Evolutionary conservation across 2,113 vertebrate species (phyloP).

Genomic region (Chaetodon auriga): DNA sequence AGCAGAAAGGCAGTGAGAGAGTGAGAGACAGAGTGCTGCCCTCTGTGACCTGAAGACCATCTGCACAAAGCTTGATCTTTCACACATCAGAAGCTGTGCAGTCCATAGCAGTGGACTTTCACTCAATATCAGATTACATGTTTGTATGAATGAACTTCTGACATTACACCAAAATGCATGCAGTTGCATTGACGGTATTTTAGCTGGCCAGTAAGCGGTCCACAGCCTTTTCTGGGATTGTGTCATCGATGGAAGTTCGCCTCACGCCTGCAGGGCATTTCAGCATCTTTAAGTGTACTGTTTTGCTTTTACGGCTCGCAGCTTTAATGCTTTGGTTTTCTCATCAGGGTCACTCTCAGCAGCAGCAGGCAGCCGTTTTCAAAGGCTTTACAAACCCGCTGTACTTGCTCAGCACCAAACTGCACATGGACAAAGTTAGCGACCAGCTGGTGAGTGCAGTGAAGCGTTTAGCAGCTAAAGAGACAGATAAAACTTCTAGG

Average conservation of each 20-base stretch:
- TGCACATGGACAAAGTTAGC: not conserved
- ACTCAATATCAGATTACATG: constrained; percentile 1
- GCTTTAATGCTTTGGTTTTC: not conserved
- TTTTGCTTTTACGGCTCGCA: no score
- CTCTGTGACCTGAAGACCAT: constrained; percentile 54
- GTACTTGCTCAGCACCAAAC: no score
- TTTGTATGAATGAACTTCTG: not conserved
- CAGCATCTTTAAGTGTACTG: no score
- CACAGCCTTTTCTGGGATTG: not conserved
- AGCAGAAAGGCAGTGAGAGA: constrained; percentile 20
- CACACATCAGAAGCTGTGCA: not conserved
- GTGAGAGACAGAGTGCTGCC: constrained; percentile 2
- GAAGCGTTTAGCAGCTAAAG: not conserved
- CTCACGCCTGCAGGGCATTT: no score
- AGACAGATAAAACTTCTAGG: not conserved
- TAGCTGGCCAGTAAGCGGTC: not conserved
- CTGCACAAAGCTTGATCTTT: constrained; percentile 55
- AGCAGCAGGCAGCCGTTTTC: not conserved
- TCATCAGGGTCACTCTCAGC: not conserved
- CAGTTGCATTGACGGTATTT: not conserved
- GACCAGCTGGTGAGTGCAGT: not conserved
- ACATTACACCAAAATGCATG: not conserved
- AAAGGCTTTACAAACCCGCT: not conserved
- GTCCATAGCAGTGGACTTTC: not conserved
- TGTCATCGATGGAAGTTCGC: not conserved